Base-by-base conservation (phyloP, 2,113 vertebrate genomes). In the Apus apus region DNA sequence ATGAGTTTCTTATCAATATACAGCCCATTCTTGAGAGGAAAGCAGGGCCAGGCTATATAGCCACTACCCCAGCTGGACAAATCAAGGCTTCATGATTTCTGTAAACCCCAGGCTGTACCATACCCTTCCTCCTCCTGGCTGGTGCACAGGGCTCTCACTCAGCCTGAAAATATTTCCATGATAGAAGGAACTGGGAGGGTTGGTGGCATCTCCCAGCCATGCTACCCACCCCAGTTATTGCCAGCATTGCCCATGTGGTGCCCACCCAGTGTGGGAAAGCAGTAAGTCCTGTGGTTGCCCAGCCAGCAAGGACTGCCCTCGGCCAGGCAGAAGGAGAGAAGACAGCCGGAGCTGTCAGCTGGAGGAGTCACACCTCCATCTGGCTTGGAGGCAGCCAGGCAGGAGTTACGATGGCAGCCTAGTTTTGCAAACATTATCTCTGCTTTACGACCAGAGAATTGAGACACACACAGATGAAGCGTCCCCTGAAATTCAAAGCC, bases 181-280 rank as follows among this genome's bases (percentile, higher is more conserved):
- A 51, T 25, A 51, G 50, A 51, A 51, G 21, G 22, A 51, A 51
- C 50, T 20, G 10, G 38, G 32, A 70, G 58, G 19, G 22, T 6
- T 77, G 58, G 65, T 91, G 68, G 67, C 62, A 71, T 15, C 11
- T 14, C 45, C 40, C 45, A 23, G 58, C 62, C 50, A 30, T 10
- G 29, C 67, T 82, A 62, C 57, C 40, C 53, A 66, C 11, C 29
- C 66, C 48, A 51, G 72, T 30, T 13, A 6, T 4, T 51, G 38
- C 48, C 77, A 80, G 83, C 32, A 2, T n/a, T 71, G 71, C n/a
- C 65, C 2, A 0, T 2, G 32, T 25, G 72, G 16, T 68, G 50
- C 54, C 62, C 4, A 2, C 8, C 19, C 1, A 0, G 71, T 0
- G 0, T 4, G 67, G 79, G 45, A 43, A 67, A 48, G 66, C 5